Percentiles rank a stretch among this genome's conserved stretches.
These are phyloP conservation scores for Pollenia griseotomentosa DNA, from an alignment of 2,888 invertebrate genomes.

Conservation along the genomic window DNA sequence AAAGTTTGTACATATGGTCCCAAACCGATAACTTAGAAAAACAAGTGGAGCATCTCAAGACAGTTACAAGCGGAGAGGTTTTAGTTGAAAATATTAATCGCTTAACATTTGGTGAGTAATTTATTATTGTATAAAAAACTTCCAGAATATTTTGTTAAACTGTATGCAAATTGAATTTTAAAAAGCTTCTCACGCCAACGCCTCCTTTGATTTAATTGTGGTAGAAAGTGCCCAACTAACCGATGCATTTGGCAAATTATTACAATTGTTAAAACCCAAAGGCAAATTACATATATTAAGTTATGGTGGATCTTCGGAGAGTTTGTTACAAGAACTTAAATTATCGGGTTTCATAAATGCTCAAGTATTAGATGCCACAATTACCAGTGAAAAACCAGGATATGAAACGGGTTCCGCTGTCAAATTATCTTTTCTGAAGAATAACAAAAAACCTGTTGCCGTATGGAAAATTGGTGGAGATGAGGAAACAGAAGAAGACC, in stretches of 20 bases:
- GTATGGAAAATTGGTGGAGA: constrained; percentile 90
- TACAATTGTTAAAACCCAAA: constrained; percentile 87
- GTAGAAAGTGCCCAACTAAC: constrained; percentile 81
- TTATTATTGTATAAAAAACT: neutral
- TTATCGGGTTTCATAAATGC: constrained; percentile 87
- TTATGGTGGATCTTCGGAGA: constrained; percentile 81
- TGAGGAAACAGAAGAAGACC: constrained; percentile 87
- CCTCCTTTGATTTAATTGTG: constrained; percentile 87
- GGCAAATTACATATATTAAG: constrained; percentile 86
- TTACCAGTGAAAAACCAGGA: constrained; percentile 87
- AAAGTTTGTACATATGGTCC: constrained; percentile 87
- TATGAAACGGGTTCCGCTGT: constrained; percentile 90
- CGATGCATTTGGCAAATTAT: constrained; percentile 85
- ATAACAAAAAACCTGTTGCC: constrained; percentile 69
- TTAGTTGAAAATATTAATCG: constrained; percentile 87
- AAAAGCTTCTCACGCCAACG: constrained; percentile 86
- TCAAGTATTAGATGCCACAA: constrained; percentile 77
- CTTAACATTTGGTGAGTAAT: constrained; percentile 86
- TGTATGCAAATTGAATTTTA: neutral
- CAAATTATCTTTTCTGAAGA: constrained; percentile 84
- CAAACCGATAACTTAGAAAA: constrained; percentile 85
- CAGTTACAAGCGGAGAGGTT: constrained; percentile 85
- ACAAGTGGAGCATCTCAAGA: constrained; percentile 85
- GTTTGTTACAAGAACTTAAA: constrained; percentile 85
- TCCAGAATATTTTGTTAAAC: constrained; percentile 1